Conservation (phyloP, 2,113 vertebrate genomes). For the Entomyzon cyanotis region DNA sequence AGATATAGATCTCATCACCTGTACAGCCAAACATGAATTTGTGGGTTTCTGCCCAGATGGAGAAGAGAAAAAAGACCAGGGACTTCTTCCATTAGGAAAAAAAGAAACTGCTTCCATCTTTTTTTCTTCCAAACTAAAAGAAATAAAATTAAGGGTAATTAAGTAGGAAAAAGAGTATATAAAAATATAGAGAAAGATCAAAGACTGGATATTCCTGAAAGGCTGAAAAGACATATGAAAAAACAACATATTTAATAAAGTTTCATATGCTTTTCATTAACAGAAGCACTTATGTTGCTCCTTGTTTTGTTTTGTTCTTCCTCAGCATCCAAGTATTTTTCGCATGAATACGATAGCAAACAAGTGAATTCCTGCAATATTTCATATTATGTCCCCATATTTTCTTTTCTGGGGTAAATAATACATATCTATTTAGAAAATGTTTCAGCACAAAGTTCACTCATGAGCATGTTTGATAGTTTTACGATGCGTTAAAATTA, state of each 20-base stretch:
- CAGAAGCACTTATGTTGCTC: neutral
- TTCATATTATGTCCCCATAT: neutral
- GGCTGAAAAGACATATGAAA: neutral
- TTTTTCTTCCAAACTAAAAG: neutral
- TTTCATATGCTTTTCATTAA: neutral
- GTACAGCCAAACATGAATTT: neutral
- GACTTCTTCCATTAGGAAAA: neutral
- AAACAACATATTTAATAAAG: neutral
- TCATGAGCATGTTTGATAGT: rapidly evolving
- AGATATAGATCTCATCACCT: neutral
- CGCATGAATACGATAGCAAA: neutral
- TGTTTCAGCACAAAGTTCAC: neutral
- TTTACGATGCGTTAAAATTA: neutral
- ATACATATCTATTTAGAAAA: neutral
- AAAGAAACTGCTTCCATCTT: neutral
- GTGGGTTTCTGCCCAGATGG: neutral
- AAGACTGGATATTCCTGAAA: neutral
- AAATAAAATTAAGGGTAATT: neutral
- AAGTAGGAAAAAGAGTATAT: neutral
- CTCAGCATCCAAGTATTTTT: neutral
- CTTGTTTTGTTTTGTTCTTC: neutral
- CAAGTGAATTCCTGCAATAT: neutral
- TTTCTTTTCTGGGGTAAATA: neutral
- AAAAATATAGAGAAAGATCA: neutral
- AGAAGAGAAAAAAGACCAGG: neutral